phyloP scores from a whole-genome alignment of 1,140 invertebrate genomes.

The Drosophila nasuta region DNA sequence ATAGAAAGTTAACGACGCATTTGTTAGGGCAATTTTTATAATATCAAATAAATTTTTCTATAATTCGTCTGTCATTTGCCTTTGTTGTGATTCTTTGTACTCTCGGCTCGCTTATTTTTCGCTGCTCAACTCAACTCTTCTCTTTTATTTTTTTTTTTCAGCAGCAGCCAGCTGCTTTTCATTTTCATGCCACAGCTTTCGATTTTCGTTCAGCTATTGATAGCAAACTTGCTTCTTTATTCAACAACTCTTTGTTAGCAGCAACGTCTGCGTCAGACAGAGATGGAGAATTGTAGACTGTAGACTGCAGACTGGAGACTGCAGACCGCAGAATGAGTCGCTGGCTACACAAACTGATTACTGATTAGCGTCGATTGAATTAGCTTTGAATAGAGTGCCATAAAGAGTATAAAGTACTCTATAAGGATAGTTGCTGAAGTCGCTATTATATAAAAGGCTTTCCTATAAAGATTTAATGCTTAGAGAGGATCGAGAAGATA shows the following conservation, averaged over 20 bases:
- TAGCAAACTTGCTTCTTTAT: constrained; percentile 22
- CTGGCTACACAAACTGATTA: constrained; percentile 11
- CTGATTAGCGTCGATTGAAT: constrained; percentile 10
- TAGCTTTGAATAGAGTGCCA: not conserved
- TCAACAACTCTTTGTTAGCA: constrained; percentile 11
- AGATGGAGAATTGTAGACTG: not conserved
- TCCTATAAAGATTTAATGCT: not conserved
- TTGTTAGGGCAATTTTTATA: constrained; percentile 63
- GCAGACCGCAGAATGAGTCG: constrained; percentile 22
- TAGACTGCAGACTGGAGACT: not conserved
- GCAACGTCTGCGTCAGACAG: not conserved
- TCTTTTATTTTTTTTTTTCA: not conserved
- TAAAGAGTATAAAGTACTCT: too few relatives aligned
- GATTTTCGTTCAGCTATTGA: constrained; percentile 52
- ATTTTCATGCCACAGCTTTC: constrained; percentile 51
- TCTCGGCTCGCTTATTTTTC: constrained; percentile 1
- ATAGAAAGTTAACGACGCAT: constrained; percentile 58
- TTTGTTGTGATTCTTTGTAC: constrained; percentile 18
- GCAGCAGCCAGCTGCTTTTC: constrained; percentile 18
- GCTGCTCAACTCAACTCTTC: not conserved
- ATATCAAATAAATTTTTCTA: constrained; percentile 48
- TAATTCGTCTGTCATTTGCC: constrained; percentile 35
- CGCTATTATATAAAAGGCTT: too few relatives aligned
- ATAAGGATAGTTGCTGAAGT: too few relatives aligned
- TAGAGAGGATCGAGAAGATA: not conserved